A percentile compares a stretch with the other conserved stretches of the same genome.
phyloP scores from a whole-genome alignment of 2,113 vertebrate genomes.

The Pygoscelis adeliae region DNA sequence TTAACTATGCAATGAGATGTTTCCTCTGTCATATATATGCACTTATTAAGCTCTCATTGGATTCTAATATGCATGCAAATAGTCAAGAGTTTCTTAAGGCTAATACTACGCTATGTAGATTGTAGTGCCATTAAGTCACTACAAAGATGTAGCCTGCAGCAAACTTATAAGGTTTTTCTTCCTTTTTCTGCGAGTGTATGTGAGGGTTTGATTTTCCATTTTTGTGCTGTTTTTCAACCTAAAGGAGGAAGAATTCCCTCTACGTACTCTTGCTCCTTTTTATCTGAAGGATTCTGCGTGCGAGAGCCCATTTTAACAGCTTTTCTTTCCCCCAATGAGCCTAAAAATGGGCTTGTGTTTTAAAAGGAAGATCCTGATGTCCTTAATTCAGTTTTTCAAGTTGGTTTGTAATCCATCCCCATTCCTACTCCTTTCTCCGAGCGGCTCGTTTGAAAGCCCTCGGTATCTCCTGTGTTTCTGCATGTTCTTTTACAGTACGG shows the following conservation, averaged over 20 bases:
- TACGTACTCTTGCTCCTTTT: not conserved
- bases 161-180: not conserved
- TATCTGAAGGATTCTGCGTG: not conserved
- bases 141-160: slow-evolving; percentile 50
- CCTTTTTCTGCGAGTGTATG: not conserved
- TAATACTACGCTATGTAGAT: slow-evolving; percentile 58
- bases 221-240: not conserved
- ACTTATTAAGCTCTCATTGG: slow-evolving; percentile 75
- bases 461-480: slow-evolving; percentile 45
- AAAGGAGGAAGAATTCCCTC: not conserved
- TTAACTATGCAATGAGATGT: slow-evolving; percentile 75
- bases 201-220: not conserved
- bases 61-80: slow-evolving; percentile 76
- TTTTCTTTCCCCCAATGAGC: not conserved
- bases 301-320: accelerated
- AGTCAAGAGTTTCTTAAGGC: slow-evolving; percentile 76
- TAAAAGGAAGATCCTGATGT: slow-evolving; percentile 7
- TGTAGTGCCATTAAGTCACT: slow-evolving; percentile 50
- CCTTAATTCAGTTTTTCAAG: slow-evolving; percentile 48
- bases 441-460: slow-evolving; percentile 58
- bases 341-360: not conserved
- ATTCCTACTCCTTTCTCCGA: not conserved
- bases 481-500: slow-evolving; percentile 55
- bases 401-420: slow-evolving; percentile 40
- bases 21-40: slow-evolving; percentile 76